phyloP scores from a whole-genome alignment of 2,797 vertebrate genomes.

The Lycodopsis pacificus region DNA sequence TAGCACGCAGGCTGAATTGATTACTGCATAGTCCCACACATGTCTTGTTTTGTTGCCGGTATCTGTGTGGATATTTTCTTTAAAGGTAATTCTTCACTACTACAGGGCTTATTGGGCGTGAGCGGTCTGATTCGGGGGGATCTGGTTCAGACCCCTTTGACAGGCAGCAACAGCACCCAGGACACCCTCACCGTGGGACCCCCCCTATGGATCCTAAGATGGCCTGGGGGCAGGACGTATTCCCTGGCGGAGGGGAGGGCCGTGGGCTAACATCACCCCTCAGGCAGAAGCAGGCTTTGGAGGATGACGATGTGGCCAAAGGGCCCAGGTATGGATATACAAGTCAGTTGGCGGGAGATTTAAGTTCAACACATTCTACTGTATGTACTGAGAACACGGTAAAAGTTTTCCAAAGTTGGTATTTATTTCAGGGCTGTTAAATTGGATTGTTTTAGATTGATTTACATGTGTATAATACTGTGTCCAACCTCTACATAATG shows the following conservation, averaged over 20 bases:
- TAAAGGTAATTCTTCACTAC: not conserved
- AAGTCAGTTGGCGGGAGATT: not conserved
- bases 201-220: slow-evolving; percentile 93
- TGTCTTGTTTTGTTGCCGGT: not conserved
- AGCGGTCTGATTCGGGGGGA: slow-evolving; percentile 93
- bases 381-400: not conserved
- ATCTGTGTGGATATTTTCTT: not conserved
- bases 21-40: not conserved
- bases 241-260: slow-evolving; percentile 83
- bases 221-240: slow-evolving; percentile 91
- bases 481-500: not conserved
- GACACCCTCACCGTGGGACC: slow-evolving; percentile 87
- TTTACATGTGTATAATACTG: not conserved
- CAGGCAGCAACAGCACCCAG: slow-evolving; percentile 85
- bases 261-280: slow-evolving; percentile 87
- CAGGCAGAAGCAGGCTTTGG: slow-evolving; percentile 86
- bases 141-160: slow-evolving; percentile 93
- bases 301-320: slow-evolving; percentile 90
- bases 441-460: not conserved
- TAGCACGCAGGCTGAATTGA: not conserved
- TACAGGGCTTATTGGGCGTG: slow-evolving; percentile 90
- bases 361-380: not conserved
- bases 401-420: not conserved
- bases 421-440: slow-evolving; percentile 5
- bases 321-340: slow-evolving; percentile 83